phyloP scores from a whole-genome alignment of 2,113 vertebrate genomes.

The Onychostruthus taczanowskii region DNA sequence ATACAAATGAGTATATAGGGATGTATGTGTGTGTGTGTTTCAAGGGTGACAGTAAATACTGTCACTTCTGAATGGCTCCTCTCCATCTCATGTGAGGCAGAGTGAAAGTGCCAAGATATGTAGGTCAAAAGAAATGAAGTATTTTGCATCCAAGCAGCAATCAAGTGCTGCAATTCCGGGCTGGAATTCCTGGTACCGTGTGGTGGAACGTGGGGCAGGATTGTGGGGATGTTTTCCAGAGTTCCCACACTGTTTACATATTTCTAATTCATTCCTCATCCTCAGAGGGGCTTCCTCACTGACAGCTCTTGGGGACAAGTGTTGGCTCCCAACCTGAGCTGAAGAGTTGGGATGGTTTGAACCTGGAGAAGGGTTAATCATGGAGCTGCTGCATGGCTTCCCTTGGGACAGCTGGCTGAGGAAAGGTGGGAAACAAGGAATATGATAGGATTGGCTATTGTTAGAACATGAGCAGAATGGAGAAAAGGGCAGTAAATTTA shows the following conservation, averaged over 20 bases:
- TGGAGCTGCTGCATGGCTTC: neutral
- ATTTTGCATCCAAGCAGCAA: neutral
- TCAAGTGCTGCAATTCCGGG: neutral
- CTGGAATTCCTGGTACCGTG: rapidly evolving
- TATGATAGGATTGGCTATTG: rapidly evolving
- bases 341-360: neutral
- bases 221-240: neutral
- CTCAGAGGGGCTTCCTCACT: neutral
- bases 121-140: neutral
- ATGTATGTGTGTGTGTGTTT: rapidly evolving
- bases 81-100: neutral
- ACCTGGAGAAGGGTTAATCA: neutral
- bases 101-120: neutral
- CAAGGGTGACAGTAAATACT: neutral
- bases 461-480: neutral
- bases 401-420: neutral
- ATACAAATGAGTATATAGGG: rapidly evolving
- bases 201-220: neutral
- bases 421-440: neutral
- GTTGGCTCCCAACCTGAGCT: neutral
- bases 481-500: neutral
- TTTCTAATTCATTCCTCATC: neutral
- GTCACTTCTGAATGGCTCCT: neutral
- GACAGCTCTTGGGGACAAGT: neutral
- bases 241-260: rapidly evolving